Percentiles rank a stretch among this genome's conserved stretches.
Evolutionary conservation across 2,113 vertebrate genomes (phyloP).

Genomic region (Riparia riparia): DNA sequence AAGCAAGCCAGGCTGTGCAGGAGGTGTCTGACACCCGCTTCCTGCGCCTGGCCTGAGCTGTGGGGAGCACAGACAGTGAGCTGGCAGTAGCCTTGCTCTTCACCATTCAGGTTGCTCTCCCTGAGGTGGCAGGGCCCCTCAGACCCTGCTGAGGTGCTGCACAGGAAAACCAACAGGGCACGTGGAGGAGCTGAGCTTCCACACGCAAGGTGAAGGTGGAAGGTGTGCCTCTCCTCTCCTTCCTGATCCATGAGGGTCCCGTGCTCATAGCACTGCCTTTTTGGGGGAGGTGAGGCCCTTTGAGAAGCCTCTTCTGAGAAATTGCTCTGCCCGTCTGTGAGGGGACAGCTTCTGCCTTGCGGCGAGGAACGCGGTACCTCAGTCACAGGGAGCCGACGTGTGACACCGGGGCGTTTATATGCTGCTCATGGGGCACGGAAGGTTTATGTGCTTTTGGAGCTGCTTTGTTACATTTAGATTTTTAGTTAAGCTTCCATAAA

Average conservation of each 20-base stretch:
- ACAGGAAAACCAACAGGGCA: not conserved
- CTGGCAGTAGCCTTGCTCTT: not conserved
- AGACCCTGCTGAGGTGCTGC: not conserved
- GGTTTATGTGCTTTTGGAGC: not conserved
- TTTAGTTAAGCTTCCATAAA: not conserved
- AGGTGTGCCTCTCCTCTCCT: not conserved
- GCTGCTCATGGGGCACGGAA: not conserved
- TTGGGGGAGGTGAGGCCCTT: not conserved
- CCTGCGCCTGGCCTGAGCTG: not conserved
- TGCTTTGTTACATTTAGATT: not conserved
- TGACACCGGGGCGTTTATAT: not conserved
- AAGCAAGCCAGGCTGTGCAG: not conserved
- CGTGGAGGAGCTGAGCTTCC: not conserved
- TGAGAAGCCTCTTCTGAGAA: not conserved
- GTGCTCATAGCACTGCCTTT: not conserved
- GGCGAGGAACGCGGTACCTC: not conserved
- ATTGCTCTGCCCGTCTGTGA: not conserved
- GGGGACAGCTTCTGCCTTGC: not conserved
- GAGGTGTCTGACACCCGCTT: not conserved
- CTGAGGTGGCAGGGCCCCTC: not conserved
- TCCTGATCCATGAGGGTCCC: not conserved
- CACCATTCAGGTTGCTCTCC: not conserved
- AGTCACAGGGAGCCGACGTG: fast-evolving
- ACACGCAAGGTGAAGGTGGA: not conserved
- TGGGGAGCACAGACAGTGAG: not conserved